Percentiles rank a stretch among this genome's conserved stretches.
phyloP scores from a whole-genome alignment of 2,113 vertebrate species.

The Neotoma lepida region DNA sequence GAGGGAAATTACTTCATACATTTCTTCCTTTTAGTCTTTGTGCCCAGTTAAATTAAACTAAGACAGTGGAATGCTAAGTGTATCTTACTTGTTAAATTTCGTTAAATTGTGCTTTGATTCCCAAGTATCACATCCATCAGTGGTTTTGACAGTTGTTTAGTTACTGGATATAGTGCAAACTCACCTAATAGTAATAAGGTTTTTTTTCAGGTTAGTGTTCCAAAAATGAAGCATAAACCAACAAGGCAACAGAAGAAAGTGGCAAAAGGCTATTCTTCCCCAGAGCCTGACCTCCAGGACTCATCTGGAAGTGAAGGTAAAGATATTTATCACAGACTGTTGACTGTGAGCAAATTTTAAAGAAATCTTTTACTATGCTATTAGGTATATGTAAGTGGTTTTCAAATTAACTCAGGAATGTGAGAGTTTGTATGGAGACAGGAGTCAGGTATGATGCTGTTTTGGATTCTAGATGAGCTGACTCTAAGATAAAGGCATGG shows the following conservation, averaged over 20 bases:
- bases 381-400: slow-evolving; percentile 14
- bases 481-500: background rate
- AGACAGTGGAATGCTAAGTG: background rate
- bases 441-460: background rate
- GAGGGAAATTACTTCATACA: background rate
- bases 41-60: slow-evolving; percentile 1
- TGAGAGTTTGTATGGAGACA: background rate
- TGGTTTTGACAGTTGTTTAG: slow-evolving; percentile 36
- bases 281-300: slow-evolving; percentile 95
- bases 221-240: slow-evolving; percentile 94
- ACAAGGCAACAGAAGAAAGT: slow-evolving; percentile 90
- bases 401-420: slow-evolving; percentile 19
- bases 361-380: background rate
- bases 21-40: slow-evolving; percentile 26
- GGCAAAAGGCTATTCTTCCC: slow-evolving; percentile 95
- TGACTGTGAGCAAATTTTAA: background rate
- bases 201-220: slow-evolving; percentile 91
- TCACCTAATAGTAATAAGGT: background rate
- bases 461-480: slow-evolving; percentile 4
- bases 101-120: slow-evolving; percentile 7
- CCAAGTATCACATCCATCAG: background rate
- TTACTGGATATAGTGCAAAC: slow-evolving; percentile 9
- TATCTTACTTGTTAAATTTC: slow-evolving; percentile 42
- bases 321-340: slow-evolving; percentile 3
- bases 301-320: slow-evolving; percentile 98